A percentile compares a stretch with the other conserved stretches of the same genome.
Conservation (phyloP, 2,888 invertebrate species). For the Ennomos quercinarius region DNA sequence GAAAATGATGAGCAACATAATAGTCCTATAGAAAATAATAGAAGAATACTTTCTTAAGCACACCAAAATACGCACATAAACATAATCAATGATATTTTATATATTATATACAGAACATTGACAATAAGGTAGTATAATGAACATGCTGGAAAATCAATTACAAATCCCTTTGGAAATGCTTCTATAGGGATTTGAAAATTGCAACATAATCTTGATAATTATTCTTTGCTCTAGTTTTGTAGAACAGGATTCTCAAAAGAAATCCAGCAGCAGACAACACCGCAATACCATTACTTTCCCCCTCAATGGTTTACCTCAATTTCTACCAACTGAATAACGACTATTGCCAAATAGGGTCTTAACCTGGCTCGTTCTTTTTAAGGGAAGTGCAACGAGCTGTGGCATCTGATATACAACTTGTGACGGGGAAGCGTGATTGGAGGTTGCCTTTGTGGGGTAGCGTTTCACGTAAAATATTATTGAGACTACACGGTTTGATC, state of each 20-base stretch:
- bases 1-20: too few relatives aligned
- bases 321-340: constrained; percentile 34
- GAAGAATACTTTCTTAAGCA: too few relatives aligned
- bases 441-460: neutral
- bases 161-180: too few relatives aligned
- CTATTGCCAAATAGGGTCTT: constrained; percentile 37
- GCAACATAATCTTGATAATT: too few relatives aligned
- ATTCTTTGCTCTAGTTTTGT: neutral
- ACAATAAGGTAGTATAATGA: too few relatives aligned
- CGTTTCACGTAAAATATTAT: neutral
- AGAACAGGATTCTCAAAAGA: constrained; percentile 10
- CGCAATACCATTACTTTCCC: constrained; percentile 13
- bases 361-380: constrained; percentile 39
- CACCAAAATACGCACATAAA: too few relatives aligned
- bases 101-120: too few relatives aligned
- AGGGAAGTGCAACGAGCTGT: constrained; percentile 36
- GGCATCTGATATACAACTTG: constrained; percentile 23
- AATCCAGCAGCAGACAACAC: constrained; percentile 23
- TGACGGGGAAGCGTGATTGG: constrained; percentile 20
- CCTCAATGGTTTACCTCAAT: constrained; percentile 15
- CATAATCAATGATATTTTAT: too few relatives aligned
- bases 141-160: too few relatives aligned
- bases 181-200: too few relatives aligned
- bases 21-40: too few relatives aligned
- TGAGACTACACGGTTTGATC: neutral